Conservation (phyloP, 2,888 invertebrate genomes). For the Quadroppia sp. region DNA sequence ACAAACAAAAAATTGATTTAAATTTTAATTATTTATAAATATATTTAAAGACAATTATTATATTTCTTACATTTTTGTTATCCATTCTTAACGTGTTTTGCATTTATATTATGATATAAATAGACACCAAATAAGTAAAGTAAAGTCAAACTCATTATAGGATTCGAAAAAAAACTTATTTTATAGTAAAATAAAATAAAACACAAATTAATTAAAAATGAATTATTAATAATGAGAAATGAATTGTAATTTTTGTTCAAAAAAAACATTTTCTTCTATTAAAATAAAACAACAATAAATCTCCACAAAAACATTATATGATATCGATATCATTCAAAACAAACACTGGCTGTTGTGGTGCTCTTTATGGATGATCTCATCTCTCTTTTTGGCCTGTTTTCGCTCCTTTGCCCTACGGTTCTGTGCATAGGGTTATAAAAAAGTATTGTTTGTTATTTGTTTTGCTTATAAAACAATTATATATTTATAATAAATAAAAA, state of each 20-base stretch:
- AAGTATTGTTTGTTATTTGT: neutral
- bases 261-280: no score
- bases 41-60: no score
- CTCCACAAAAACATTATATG: slow-evolving; percentile 1
- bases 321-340: slow-evolving; percentile 19
- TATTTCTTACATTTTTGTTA: no score
- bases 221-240: neutral
- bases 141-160: no score
- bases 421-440: slow-evolving; percentile 52
- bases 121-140: slow-evolving; percentile 3
- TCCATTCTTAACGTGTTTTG: no score
- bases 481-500: neutral
- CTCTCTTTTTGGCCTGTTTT: slow-evolving; percentile 79
- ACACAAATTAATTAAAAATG: slow-evolving; percentile 1
- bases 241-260: no score
- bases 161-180: neutral
- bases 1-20: no score
- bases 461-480: no score
- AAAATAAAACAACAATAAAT: slow-evolving; percentile 28
- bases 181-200: neutral
- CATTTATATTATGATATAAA: neutral
- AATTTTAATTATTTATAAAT: no score
- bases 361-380: slow-evolving; percentile 63
- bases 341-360: slow-evolving; percentile 23
- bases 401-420: slow-evolving; percentile 90